Conservation (phyloP, 2,888 invertebrate genomes). For the Eupsilia transversa region DNA sequence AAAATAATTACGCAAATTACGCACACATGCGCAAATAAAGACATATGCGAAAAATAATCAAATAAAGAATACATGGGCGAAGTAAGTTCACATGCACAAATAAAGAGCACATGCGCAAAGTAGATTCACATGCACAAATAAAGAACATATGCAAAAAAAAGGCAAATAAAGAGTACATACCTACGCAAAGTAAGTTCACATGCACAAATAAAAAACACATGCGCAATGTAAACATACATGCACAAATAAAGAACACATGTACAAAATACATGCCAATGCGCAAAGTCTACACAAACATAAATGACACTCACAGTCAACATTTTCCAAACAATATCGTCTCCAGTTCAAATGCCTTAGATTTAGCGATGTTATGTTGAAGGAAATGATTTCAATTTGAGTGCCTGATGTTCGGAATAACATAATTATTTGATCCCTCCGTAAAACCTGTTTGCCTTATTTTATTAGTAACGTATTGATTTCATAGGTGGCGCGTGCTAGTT, state of each 20-base stretch:
- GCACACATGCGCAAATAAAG: not conserved
- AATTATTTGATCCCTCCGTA: conserved; percentile 88
- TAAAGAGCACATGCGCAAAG: not conserved
- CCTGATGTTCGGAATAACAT: conserved; percentile 80
- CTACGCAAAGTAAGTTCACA: not conserved
- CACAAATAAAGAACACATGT: not conserved
- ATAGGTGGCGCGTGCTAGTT: conserved; percentile 79
- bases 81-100: not conserved
- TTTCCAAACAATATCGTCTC: conserved; percentile 14
- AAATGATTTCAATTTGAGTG: conserved; percentile 87
- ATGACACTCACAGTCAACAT: not conserved
- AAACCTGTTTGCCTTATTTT: conserved; percentile 89
- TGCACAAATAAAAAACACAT: not conserved
- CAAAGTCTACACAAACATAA: not conserved
- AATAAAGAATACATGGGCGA: too few species aligned
- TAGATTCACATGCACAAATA: not conserved
- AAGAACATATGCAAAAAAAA: not conserved
- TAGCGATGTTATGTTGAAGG: conserved; percentile 66
- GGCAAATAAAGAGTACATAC: not conserved
- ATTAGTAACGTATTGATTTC: conserved; percentile 82
- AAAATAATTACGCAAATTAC: not conserved
- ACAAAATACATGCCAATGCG: not conserved
- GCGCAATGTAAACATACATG: not conserved
- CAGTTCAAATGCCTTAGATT: conserved; percentile 54
- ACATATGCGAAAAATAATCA: not conserved